Base-by-base conservation (phyloP, 1,140 invertebrate species). In the Nomia melanderi region DNA sequence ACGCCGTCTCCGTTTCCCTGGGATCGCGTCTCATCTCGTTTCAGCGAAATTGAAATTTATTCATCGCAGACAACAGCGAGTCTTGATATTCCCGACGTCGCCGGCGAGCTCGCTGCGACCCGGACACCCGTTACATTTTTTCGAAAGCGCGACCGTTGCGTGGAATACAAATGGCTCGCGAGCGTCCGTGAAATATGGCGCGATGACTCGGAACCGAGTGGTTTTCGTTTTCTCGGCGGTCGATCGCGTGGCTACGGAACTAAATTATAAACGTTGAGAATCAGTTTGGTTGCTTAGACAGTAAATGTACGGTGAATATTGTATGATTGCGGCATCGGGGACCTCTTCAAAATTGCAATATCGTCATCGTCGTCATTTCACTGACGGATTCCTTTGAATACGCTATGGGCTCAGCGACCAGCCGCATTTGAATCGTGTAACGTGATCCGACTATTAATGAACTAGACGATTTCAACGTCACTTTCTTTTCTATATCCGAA, bases 1-100 rank as follows among this genome's bases (percentile, higher is more conserved):
- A 0, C 44, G 17, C 83, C 73, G 77, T 72, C 39, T 41, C 39
- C 3, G 4, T 41, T 14, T 41, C 39, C 4, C 41, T 17, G 41
- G 41, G 14, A 44, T 44, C 41, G 47, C 8, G 20, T 57, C 33
- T 57, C 60, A 65, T 53, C 62, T 57, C 44, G 59, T 77, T 81
- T 82, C 81, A 77, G 73, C 65, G 41, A 70, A 87, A 88, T 86
- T 83, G 86, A 88, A 87, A 87, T 88, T 84, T 85, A 87, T 88
- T 83, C 81, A 54, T 54, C 25, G 63, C 31, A 66, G 73, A 71
- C 41, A 39, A 54, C 66, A 59, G 31, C 36, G 67, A 17, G 47
- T 65, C 47, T 76, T 76, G 65, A 56, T 69, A 76, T 76, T 76
- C 72, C 27, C 23, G 9, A 5, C 25, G 17, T 23, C 29, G 27